These are phyloP conservation scores for Drosophila nr. fundita DNA, from an alignment of 2,888 invertebrate species.

Conservation along the genomic window DNA sequence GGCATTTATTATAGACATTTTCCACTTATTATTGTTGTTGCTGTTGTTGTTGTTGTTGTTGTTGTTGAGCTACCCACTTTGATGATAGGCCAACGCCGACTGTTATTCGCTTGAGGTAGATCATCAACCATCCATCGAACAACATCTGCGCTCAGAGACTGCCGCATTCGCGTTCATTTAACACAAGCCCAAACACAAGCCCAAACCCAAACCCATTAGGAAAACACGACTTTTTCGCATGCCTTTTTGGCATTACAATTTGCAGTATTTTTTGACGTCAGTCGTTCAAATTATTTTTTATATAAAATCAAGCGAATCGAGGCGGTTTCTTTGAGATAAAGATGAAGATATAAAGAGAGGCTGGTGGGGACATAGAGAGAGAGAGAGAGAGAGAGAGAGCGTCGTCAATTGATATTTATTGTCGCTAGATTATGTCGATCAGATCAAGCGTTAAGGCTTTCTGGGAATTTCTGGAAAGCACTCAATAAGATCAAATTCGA, in stretches of 20 bases:
- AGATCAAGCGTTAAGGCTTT: constrained; percentile 24
- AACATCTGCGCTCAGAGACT: constrained; percentile 30
- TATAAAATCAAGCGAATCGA: constrained; percentile 12
- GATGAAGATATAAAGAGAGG: background rate
- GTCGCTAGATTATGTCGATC: constrained; percentile 29
- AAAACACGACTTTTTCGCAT: constrained; percentile 44
- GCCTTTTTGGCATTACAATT: constrained; percentile 1
- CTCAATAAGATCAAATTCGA: background rate
- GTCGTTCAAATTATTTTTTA: constrained; percentile 3
- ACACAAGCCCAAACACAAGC: background rate
- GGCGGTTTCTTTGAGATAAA: constrained; percentile 25
- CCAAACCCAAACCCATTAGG: constrained; percentile 28
- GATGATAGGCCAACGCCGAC: constrained; percentile 46
- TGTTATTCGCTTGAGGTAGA: constrained; percentile 27
- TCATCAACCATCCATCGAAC: background rate
- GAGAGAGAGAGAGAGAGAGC: background rate
- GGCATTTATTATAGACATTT: constrained; percentile 54
- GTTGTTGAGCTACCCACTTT: constrained; percentile 45
- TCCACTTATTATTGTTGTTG: constrained; percentile 1
- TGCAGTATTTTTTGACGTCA: constrained; percentile 33
- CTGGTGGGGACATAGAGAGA: background rate
- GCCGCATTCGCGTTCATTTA: constrained; percentile 43
- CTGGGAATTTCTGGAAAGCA: background rate
- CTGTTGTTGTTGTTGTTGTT: constrained; percentile 5
- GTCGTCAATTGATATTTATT: constrained; percentile 53